Percentiles rank a stretch among this genome's conserved stretches.
Conservation (phyloP, 2,113 vertebrate species). For the Rhegmatorhina hoffmannsi region DNA sequence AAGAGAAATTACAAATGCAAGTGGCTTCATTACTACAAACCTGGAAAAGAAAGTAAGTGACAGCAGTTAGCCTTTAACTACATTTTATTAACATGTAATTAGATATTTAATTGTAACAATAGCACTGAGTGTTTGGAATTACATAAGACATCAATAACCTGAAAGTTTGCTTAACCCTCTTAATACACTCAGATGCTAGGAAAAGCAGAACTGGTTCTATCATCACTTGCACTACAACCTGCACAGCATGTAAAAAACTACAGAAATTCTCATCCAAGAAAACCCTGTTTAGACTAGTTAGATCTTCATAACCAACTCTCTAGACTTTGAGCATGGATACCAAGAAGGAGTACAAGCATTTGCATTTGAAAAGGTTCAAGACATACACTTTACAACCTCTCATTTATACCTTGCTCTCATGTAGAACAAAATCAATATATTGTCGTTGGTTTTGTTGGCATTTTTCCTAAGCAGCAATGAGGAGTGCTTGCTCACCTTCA, state of each 20-base stretch:
- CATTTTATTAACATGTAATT: background rate
- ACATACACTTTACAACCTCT: background rate
- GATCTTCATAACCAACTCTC: background rate
- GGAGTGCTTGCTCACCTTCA: background rate
- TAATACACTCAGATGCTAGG: background rate
- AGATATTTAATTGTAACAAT: background rate
- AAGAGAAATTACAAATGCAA: constrained; percentile 94
- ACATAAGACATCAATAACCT: background rate
- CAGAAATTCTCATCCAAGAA: background rate
- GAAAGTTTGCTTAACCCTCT: background rate
- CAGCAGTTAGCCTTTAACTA: background rate
- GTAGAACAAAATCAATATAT: background rate
- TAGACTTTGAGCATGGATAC: background rate
- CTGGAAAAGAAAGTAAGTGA: constrained; percentile 67
- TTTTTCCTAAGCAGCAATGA: background rate
- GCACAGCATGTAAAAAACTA: background rate
- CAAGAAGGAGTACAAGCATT: background rate
- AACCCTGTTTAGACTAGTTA: background rate
- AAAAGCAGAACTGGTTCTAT: background rate
- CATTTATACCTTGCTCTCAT: background rate
- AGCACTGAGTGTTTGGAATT: background rate
- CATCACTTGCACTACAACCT: background rate
- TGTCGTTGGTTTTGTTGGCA: background rate
- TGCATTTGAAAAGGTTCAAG: background rate
- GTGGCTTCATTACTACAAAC: constrained; percentile 97